These are phyloP conservation scores for Tubulanus polymorphus DNA, from an alignment of 2,888 invertebrate species.

Conservation along the genomic window DNA sequence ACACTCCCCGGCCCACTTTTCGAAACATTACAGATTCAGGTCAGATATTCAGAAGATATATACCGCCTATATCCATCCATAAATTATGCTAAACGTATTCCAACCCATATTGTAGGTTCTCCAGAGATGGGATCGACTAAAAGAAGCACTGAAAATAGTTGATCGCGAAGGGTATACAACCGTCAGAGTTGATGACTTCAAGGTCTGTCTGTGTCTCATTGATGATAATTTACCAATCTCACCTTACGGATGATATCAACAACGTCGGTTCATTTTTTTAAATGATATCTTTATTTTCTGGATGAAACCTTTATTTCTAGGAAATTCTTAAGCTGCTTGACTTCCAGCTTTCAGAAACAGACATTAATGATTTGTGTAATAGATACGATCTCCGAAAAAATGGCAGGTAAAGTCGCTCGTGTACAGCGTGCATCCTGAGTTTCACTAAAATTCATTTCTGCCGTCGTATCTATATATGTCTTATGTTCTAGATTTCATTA, in stretches of 20 bases:
- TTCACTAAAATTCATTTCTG: conserved; percentile 14
- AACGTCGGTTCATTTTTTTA: too few species aligned
- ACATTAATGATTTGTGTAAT: conserved; percentile 25
- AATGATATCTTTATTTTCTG: too few species aligned
- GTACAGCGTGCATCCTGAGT: background rate
- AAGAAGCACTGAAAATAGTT: conserved; percentile 28
- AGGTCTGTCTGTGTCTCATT: too few species aligned
- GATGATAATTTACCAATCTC: too few species aligned
- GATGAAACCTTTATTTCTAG: conserved; percentile 21
- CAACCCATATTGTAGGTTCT: conserved; percentile 30
- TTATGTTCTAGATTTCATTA: background rate
- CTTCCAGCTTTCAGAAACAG: conserved; percentile 26
- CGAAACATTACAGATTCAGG: too few species aligned
- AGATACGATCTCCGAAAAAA: conserved; percentile 27
- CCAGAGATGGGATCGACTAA: conserved; percentile 31
- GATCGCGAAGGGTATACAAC: conserved; percentile 27
- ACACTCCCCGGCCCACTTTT: too few species aligned
- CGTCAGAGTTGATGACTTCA: conserved; percentile 27
- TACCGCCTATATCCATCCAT: too few species aligned
- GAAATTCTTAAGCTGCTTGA: conserved; percentile 30
- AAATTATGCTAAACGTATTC: too few species aligned
- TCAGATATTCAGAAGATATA: too few species aligned
- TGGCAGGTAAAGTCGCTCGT: conserved; percentile 24
- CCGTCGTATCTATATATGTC: too few species aligned
- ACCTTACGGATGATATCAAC: too few species aligned